These are phyloP conservation scores for Drosophila prosaltans DNA, from an alignment of 1,140 invertebrate species.

Conservation along the genomic window DNA sequence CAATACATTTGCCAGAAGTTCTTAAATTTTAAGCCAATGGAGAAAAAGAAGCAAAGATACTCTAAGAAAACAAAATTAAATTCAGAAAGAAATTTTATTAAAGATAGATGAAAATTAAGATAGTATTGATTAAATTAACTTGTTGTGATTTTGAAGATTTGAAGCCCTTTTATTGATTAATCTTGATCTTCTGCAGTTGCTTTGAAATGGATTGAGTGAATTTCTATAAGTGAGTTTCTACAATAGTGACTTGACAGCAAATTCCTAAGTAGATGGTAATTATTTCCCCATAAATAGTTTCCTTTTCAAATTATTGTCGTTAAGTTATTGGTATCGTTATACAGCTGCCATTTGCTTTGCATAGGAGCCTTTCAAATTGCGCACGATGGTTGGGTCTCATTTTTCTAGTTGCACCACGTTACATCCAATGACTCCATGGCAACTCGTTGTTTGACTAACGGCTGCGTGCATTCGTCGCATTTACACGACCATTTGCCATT, in stretches of 20 bases:
- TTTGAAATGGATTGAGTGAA: too few species aligned
- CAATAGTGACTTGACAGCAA: too few species aligned
- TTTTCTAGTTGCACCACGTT: neutral
- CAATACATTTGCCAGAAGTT: neutral
- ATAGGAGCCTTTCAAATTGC: neutral
- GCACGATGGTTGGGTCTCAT: neutral
- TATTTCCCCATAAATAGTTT: neutral
- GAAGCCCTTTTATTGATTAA: too few species aligned
- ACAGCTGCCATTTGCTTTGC: neutral
- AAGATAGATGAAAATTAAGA: too few species aligned
- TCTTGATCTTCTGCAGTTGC: too few species aligned
- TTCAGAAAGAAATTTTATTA: neutral
- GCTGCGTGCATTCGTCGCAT: conserved; percentile 42
- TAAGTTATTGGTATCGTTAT: neutral
- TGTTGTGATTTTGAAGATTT: too few species aligned
- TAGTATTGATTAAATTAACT: too few species aligned
- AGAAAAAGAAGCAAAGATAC: neutral
- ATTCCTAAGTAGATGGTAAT: neutral
- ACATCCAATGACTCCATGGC: neutral
- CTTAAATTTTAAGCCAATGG: neutral
- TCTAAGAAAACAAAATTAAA: too few species aligned
- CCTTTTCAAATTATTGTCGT: neutral
- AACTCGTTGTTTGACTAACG: conserved; percentile 42
- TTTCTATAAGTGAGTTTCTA: too few species aligned
- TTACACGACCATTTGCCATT: conserved; percentile 35